Percentiles rank a stretch among this genome's conserved stretches.
Conservation (phyloP, 2,797 vertebrate genomes). For the Ceyx erithaca region DNA sequence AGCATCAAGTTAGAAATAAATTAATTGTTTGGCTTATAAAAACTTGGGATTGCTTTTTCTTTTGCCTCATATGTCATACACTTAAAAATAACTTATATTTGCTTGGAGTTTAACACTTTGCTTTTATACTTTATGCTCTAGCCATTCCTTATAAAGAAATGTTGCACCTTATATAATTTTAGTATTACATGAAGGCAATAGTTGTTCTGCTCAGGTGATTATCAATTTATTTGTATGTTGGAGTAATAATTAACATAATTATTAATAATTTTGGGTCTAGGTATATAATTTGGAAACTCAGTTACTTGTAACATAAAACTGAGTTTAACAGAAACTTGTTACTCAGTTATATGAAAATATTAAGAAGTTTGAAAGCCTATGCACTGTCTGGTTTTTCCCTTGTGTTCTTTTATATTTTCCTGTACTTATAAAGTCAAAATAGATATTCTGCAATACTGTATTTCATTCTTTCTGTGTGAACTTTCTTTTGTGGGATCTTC, state of each 20-base stretch:
- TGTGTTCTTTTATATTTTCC: background rate
- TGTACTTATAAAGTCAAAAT: background rate
- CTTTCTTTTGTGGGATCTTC: background rate
- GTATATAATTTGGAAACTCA: too few species aligned
- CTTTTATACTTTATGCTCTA: background rate
- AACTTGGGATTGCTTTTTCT: background rate
- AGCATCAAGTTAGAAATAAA: background rate
- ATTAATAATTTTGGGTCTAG: background rate
- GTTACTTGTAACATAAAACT: too few species aligned
- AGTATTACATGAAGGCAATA: background rate
- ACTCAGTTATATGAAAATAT: background rate
- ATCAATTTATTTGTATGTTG: background rate
- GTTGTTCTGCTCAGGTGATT: background rate
- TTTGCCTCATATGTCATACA: background rate
- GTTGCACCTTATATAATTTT: background rate
- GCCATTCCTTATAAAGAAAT: background rate
- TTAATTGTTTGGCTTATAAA: background rate
- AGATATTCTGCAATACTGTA: background rate
- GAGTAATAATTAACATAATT: background rate
- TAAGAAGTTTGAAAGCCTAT: background rate
- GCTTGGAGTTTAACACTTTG: background rate
- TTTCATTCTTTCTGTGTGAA: background rate
- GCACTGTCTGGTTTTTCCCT: background rate
- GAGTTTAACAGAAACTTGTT: background rate
- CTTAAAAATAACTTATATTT: background rate